Base-by-base conservation (phyloP, 2,888 invertebrate genomes). In the Amiota mariae region DNA sequence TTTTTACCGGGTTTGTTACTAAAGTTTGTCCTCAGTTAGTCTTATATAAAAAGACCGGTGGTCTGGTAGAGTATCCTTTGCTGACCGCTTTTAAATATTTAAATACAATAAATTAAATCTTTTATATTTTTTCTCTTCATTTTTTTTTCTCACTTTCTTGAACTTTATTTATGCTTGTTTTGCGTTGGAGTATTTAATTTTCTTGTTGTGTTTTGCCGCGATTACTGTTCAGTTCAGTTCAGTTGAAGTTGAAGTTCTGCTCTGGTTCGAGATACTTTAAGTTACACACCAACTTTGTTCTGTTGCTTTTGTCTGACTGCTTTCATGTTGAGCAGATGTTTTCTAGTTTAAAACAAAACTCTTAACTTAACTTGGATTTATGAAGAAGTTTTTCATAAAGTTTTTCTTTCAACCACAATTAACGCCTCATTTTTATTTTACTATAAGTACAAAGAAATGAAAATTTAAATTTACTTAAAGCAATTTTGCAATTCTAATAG, bases 271-370 rank as follows among this genome's bases (percentile, higher is more conserved):
- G 54, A 54, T n/a, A 54, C 12, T 12, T 54, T 54, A n/a, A 54
- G 13, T 54, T 36, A 36, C 36, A 36, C 36, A 36, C 6, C 36
- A 36, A 36, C 54, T 54, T 12, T 54, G 12, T 54, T 54, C 10
- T 54, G 6, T 10, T n/a, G 12, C n/a, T 54, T 54, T n/a, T n/a
- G 12, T 54, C n/a, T 54, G 54, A 12, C n/a, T 54, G 54, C 4
- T n/a, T 12, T 54, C 54, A n/a, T 54, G 54, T 54, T 54, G 12
- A 54, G 54, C 54, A 54, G 54, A 54, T 54, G 54, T 54, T 54
- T 54, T 54, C 54, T 54, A 0, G n/a, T n/a, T 1, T 8, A 54
- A 54, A 36, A 54, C 4, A 54, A 54, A 54, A 54, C 36, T 36
- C 36, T 36, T 2, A 36, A 36, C 36, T 36, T 36, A 36, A 6